Percentiles rank a stretch among this genome's conserved stretches.
Conservation (phyloP, 2,888 invertebrate species). For the Eudasyphora cyanicolor region DNA sequence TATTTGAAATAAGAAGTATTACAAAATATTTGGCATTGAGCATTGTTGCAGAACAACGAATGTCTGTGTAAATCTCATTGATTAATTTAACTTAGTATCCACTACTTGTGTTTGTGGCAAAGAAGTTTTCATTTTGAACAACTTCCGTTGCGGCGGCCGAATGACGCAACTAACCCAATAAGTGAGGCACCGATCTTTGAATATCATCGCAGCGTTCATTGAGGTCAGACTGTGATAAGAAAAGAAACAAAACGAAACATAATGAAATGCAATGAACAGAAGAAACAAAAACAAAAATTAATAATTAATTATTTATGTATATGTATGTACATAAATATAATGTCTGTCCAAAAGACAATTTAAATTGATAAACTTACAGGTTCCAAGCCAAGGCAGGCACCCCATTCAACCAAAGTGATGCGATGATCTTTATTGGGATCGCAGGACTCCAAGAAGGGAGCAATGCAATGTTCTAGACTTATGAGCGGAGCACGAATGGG, state of each 20-base stretch:
- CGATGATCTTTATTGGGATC: constrained; percentile 94
- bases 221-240: constrained; percentile 84
- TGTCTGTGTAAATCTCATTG: constrained; percentile 19
- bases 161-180: constrained; percentile 72
- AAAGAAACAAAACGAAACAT: constrained; percentile 31
- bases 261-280: constrained; percentile 13
- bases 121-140: constrained; percentile 34
- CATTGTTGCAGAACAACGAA: constrained; percentile 19
- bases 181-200: constrained; percentile 80
- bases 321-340: neutral
- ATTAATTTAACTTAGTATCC: constrained; percentile 4
- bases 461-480: constrained; percentile 98
- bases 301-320: neutral
- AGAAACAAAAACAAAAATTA: neutral
- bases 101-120: neutral
- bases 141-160: constrained; percentile 51
- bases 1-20: constrained; percentile 40
- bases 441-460: constrained; percentile 95
- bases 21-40: constrained; percentile 55
- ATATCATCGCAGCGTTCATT: constrained; percentile 91
- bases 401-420: constrained; percentile 96
- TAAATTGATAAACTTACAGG: constrained; percentile 82
- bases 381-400: constrained; percentile 90
- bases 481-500: constrained; percentile 96
- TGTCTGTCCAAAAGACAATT: neutral